phyloP scores from a whole-genome alignment of 2,113 vertebrate species.

The Lampris incognitus region DNA sequence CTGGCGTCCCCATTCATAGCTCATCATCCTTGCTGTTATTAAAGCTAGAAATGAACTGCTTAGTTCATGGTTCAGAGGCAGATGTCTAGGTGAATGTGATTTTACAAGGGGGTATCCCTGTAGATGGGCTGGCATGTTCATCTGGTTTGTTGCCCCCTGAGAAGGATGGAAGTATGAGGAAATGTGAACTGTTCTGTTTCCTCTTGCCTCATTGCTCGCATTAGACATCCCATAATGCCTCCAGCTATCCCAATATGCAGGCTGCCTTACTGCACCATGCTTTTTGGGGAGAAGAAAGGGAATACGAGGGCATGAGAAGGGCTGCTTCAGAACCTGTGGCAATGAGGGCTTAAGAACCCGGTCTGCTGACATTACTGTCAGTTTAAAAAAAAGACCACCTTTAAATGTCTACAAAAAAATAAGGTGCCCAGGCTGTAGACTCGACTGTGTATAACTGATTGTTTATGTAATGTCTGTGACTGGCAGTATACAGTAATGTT shows the following conservation, averaged over 20 bases:
- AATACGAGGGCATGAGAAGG: background rate
- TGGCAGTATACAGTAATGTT: constrained; percentile 44
- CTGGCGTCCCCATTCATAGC: background rate
- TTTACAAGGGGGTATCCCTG: constrained; percentile 13
- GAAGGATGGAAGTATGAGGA: constrained; percentile 17
- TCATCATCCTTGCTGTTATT: background rate
- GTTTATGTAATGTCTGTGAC: constrained; percentile 31
- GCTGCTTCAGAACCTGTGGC: background rate
- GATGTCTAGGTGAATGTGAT: background rate
- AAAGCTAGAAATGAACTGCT: background rate
- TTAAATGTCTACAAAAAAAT: constrained; percentile 32
- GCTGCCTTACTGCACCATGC: constrained; percentile 55
- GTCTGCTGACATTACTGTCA: constrained; percentile 21
- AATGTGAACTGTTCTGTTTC: constrained; percentile 20
- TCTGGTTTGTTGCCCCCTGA: background rate
- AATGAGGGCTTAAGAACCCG: background rate
- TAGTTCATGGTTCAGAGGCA: constrained; percentile 1
- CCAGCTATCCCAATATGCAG: constrained; percentile 73
- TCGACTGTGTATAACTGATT: constrained; percentile 27
- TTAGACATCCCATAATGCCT: constrained; percentile 54
- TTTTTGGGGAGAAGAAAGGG: constrained; percentile 6
- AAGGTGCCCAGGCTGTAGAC: constrained; percentile 21
- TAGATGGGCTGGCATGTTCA: constrained; percentile 13
- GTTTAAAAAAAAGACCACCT: constrained; percentile 22
- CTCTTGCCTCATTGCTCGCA: constrained; percentile 60